These are phyloP conservation scores for Chymomyza fuscimana DNA, from an alignment of 2,888 invertebrate genomes.

Conservation along the genomic window DNA sequence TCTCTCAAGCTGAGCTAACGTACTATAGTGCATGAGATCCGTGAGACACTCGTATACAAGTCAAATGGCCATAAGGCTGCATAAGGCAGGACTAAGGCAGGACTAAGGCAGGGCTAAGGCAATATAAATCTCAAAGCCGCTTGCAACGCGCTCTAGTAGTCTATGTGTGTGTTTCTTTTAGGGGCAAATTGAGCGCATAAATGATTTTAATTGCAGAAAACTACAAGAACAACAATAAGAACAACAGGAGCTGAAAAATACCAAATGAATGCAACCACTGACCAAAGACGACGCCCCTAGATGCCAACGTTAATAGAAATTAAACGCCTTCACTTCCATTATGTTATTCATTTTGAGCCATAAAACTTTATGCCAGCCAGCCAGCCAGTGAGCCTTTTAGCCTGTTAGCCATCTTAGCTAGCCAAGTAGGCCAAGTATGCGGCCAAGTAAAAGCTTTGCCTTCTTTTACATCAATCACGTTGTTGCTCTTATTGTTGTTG, in stretches of 20 bases:
- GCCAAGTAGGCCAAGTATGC: slow-evolving; percentile 18
- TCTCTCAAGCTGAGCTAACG: background rate
- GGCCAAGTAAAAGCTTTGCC: slow-evolving; percentile 17
- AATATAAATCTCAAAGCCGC: background rate
- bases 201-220: slow-evolving; percentile 67
- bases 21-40: too few relatives aligned
- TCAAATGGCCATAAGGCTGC: background rate
- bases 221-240: slow-evolving; percentile 33
- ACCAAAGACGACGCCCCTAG: slow-evolving; percentile 13
- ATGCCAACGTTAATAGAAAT: slow-evolving; percentile 35
- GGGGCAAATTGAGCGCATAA: slow-evolving; percentile 66
- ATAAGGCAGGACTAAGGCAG: background rate
- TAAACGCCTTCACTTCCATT: slow-evolving; percentile 1
- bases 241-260: slow-evolving; percentile 10
- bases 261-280: slow-evolving; percentile 14
- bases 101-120: background rate
- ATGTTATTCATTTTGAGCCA: slow-evolving; percentile 26
- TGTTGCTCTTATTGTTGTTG: slow-evolving; percentile 10
- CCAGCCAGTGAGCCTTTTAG: background rate
- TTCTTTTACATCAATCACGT: slow-evolving; percentile 56
- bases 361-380: slow-evolving; percentile 19
- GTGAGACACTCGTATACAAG: background rate
- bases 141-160: background rate
- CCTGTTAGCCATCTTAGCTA: background rate
- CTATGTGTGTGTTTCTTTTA: slow-evolving; percentile 19